Evolutionary conservation across 2,888 invertebrate genomes (phyloP).

Genomic region (Megaustenia siamemsis): DNA sequence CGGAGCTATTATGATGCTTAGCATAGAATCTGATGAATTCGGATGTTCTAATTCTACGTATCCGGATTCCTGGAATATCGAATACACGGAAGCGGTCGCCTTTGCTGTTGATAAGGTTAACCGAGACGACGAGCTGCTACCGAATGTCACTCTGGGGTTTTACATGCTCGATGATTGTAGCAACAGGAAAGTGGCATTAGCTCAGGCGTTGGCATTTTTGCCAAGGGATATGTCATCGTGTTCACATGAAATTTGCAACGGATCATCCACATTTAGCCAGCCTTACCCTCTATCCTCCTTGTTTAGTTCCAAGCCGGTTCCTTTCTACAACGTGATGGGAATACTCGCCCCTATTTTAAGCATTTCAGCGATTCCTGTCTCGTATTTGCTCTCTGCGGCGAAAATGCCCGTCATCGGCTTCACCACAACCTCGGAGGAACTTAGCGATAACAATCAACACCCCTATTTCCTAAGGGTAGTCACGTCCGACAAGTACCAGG

Average conservation of each 20-base stretch:
- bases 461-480: slow-evolving; percentile 71
- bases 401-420: slow-evolving; percentile 58
- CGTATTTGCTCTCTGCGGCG: slow-evolving; percentile 57
- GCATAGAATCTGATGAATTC: neutral
- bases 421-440: slow-evolving; percentile 62
- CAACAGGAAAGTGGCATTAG: neutral
- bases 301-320: neutral
- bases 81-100: slow-evolving; percentile 31
- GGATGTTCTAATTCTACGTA: neutral
- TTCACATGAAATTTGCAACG: neutral
- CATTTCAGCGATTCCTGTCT: slow-evolving; percentile 61
- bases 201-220: slow-evolving; percentile 37
- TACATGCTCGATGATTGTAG: slow-evolving; percentile 23
- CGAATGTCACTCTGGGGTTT: slow-evolving; percentile 33
- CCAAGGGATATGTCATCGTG: neutral
- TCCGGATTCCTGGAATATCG: slow-evolving; percentile 34
- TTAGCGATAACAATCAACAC: slow-evolving; percentile 63
- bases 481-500: slow-evolving; percentile 67
- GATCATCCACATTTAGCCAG: neutral
- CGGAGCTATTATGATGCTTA: slow-evolving; percentile 25
- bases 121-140: slow-evolving; percentile 10
- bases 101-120: slow-evolving; percentile 40
- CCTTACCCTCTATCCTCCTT: neutral
- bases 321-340: slow-evolving; percentile 61
- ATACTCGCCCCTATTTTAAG: slow-evolving; percentile 64